Conservation (phyloP, 2,888 invertebrate genomes). For the Drosophila bunnanda region DNA sequence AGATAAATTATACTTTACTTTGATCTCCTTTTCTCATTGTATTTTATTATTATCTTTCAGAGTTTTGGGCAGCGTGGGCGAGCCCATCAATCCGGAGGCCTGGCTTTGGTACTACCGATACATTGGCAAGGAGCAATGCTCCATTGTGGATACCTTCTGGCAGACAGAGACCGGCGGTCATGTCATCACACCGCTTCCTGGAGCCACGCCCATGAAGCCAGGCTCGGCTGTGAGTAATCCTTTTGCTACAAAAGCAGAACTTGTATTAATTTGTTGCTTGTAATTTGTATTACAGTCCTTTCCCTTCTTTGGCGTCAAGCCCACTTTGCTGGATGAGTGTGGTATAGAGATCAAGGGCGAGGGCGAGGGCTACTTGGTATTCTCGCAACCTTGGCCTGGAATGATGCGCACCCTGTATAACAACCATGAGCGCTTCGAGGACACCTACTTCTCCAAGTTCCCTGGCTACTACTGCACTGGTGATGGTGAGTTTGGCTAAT, state of each 20-base stretch:
- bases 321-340: slow-evolving; percentile 93
- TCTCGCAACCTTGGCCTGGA: slow-evolving; percentile 98
- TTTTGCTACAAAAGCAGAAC: fast-evolving
- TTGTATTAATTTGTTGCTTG: not conserved
- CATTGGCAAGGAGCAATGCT: slow-evolving; percentile 92
- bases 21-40: not conserved
- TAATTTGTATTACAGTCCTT: slow-evolving; percentile 88
- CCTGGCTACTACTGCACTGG: slow-evolving; percentile 99
- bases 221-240: slow-evolving; percentile 94
- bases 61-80: slow-evolving; percentile 98
- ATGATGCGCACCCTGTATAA: slow-evolving; percentile 98
- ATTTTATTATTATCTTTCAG: slow-evolving; percentile 84
- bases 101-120: slow-evolving; percentile 97
- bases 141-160: slow-evolving; percentile 99
- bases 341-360: slow-evolving; percentile 94
- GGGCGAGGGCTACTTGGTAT: slow-evolving; percentile 97
- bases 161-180: slow-evolving; percentile 99
- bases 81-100: slow-evolving; percentile 99
- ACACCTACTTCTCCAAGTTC: slow-evolving; percentile 97
- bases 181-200: slow-evolving; percentile 97
- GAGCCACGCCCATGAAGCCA: slow-evolving; percentile 98
- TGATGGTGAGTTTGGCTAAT: slow-evolving; percentile 89
- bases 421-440: slow-evolving; percentile 95
- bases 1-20: not conserved
- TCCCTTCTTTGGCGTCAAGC: slow-evolving; percentile 98